Conservation (phyloP, 2,888 invertebrate genomes). For the Apamea anceps region DNA sequence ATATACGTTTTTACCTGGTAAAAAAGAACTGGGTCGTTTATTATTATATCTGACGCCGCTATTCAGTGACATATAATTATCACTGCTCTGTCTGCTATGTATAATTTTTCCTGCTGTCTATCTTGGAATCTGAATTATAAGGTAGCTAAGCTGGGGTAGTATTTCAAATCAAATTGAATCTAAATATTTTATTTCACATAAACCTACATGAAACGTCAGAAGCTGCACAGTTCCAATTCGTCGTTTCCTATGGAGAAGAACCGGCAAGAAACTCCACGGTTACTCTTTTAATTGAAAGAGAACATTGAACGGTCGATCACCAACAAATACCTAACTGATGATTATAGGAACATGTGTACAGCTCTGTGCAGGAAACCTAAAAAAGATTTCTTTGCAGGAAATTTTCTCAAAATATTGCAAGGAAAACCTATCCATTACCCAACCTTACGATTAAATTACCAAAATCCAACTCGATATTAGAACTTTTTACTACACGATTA, state of each 20-base stretch:
- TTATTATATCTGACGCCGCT: constrained; percentile 1
- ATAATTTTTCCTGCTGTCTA: no score
- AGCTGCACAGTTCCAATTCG: no score
- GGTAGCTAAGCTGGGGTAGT: no score
- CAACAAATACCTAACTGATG: not conserved
- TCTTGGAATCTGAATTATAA: not conserved
- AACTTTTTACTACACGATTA: not conserved
- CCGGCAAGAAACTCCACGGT: no score
- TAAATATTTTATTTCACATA: no score
- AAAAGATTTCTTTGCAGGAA: not conserved
- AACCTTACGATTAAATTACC: not conserved
- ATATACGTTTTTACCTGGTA: constrained; percentile 4
- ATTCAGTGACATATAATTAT: not conserved
- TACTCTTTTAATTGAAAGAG: not conserved
- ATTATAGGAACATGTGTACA: not conserved
- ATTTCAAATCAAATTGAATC: no score
- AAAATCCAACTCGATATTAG: not conserved
- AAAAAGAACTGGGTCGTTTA: not conserved
- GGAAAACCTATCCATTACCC: not conserved
- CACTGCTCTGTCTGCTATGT: not conserved
- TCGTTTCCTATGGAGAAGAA: no score
- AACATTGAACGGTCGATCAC: not conserved
- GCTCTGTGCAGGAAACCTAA: not conserved
- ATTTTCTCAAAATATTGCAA: not conserved
- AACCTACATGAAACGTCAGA: no score